These are phyloP conservation scores for Dicerorhinus sumatrensis DNA, from an alignment of 2,113 vertebrate species.

Conservation along the genomic window DNA sequence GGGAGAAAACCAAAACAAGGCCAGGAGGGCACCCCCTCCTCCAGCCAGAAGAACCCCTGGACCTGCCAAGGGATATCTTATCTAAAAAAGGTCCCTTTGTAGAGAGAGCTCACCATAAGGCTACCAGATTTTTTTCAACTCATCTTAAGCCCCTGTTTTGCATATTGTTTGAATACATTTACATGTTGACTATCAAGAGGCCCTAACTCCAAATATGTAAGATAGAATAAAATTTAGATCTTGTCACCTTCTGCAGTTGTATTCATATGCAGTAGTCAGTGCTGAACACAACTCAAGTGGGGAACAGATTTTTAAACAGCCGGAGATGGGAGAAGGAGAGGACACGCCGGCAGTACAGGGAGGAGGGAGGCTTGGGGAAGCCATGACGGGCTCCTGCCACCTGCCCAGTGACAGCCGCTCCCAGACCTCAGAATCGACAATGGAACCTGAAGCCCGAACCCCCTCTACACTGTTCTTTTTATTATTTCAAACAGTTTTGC, in stretches of 20 bases:
- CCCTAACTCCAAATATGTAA: slow-evolving; percentile 58
- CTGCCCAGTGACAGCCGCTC: neutral
- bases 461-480: neutral
- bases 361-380: neutral
- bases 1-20: neutral
- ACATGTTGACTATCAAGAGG: slow-evolving; percentile 66
- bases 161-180: slow-evolving; percentile 76
- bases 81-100: neutral
- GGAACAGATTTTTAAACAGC: slow-evolving; percentile 66
- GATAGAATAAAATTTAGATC: slow-evolving; percentile 59
- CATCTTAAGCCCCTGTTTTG: slow-evolving; percentile 64
- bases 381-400: neutral
- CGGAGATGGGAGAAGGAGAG: neutral
- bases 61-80: neutral
- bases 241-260: slow-evolving; percentile 40
- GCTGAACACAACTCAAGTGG: neutral
- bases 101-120: slow-evolving; percentile 49
- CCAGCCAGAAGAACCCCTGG: neutral
- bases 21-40: neutral
- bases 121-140: slow-evolving; percentile 56
- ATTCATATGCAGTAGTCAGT: neutral
- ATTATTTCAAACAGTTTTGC: neutral
- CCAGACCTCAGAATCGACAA: neutral
- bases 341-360: neutral
- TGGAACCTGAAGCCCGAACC: neutral